These are phyloP conservation scores for Harpegnathos saltator DNA, from an alignment of 1,140 invertebrate species.

Conservation along the genomic window DNA sequence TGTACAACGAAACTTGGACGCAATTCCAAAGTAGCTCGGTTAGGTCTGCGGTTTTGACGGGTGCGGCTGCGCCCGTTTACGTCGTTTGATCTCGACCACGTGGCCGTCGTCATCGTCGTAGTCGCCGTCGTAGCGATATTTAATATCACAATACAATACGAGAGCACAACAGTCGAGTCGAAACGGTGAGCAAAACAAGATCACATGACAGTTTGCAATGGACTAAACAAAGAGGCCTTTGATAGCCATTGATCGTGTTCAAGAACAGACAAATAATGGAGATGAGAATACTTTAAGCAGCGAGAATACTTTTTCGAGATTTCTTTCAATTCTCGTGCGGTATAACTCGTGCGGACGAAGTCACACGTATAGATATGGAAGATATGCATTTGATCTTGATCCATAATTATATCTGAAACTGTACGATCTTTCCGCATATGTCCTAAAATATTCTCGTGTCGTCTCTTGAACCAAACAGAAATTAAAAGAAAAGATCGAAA, in stretches of 20 bases:
- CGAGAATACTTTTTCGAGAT: background rate
- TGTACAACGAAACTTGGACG: conserved; percentile 54
- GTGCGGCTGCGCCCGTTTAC: conserved; percentile 43
- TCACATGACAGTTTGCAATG: conserved; percentile 71
- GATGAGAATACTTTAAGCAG: background rate
- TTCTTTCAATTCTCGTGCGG: background rate
- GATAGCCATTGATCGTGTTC: conserved; percentile 56
- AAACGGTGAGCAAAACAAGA: conserved; percentile 68
- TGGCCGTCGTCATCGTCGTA: conserved; percentile 34
- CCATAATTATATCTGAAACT: background rate
- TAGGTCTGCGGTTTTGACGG: conserved; percentile 57
- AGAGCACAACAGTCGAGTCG: conserved; percentile 55
- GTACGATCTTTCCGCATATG: background rate
- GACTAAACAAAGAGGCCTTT: conserved; percentile 70
- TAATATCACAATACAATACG: conserved; percentile 64
- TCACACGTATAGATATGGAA: background rate
- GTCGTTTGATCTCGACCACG: conserved; percentile 53
- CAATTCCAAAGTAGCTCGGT: conserved; percentile 49
- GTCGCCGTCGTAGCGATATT: conserved; percentile 60
- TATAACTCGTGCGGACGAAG: background rate
- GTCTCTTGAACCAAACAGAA: background rate
- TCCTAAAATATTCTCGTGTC: background rate
- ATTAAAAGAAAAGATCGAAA: background rate
- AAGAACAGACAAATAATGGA: conserved; percentile 16
- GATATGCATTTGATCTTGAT: background rate